Evolutionary conservation across 2,888 invertebrate species (phyloP).

Genomic region (Escarpia spicata): DNA sequence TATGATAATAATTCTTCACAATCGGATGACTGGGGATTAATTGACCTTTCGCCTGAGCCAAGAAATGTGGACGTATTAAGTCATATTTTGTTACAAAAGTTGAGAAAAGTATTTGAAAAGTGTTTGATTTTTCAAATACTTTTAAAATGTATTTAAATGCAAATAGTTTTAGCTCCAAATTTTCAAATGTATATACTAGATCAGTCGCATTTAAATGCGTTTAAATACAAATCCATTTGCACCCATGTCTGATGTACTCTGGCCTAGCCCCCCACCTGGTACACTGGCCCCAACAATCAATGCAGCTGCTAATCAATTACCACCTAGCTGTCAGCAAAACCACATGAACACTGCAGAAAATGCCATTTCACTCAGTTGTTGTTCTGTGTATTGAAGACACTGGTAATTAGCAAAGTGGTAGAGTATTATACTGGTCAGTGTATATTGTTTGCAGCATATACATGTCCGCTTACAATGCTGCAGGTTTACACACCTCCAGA

Average conservation of each 20-base stretch:
- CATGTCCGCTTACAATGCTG: not conserved
- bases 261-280: not conserved
- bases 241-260: not conserved
- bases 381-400: not conserved
- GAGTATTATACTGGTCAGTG: not conserved
- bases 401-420: not conserved
- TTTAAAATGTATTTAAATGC: too few species aligned
- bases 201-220: too few species aligned
- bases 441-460: not conserved
- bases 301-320: not conserved
- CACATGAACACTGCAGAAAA: not conserved
- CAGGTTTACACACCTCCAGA: not conserved
- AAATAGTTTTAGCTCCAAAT: too few species aligned
- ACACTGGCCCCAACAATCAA: not conserved
- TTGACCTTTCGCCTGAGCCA: too few species aligned
- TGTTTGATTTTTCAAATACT: too few species aligned
- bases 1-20: too few species aligned
- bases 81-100: too few species aligned
- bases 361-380: not conserved
- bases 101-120: too few species aligned
- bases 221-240: too few species aligned
- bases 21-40: too few species aligned
- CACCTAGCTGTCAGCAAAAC: not conserved
- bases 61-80: too few species aligned
- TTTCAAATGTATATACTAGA: too few species aligned